phyloP scores from a whole-genome alignment of 1,140 invertebrate genomes.

The Heliothis virescens region DNA sequence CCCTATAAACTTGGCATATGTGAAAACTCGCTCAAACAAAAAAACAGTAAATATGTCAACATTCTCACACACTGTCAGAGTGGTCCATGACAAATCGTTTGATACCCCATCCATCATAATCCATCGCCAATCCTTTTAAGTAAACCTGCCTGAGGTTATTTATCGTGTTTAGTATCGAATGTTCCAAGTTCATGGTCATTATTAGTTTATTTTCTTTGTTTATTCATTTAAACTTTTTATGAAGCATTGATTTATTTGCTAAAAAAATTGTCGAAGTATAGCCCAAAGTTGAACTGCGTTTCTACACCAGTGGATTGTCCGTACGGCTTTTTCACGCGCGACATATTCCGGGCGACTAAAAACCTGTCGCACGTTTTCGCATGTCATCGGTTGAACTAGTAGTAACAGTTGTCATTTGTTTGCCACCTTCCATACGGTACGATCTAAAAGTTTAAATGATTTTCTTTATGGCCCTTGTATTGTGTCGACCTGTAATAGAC shows the following conservation, averaged over 20 bases:
- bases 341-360: too few species aligned
- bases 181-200: background rate
- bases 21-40: background rate
- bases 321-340: too few species aligned
- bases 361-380: too few species aligned
- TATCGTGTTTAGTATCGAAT: background rate
- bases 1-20: background rate
- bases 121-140: slow-evolving; percentile 21
- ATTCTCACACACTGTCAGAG: slow-evolving; percentile 12
- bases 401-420: too few species aligned
- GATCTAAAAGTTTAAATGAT: too few species aligned
- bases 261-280: too few species aligned
- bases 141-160: slow-evolving; percentile 27
- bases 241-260: background rate
- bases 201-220: background rate
- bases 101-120: slow-evolving; percentile 19
- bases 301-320: too few species aligned
- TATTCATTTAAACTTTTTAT: background rate
- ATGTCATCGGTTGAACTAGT: too few species aligned
- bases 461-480: too few species aligned
- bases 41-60: slow-evolving; percentile 15
- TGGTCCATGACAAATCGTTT: slow-evolving; percentile 27
- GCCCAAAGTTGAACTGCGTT: too few species aligned
- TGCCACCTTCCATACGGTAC: too few species aligned
- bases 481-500: too few species aligned